Evolutionary conservation across 30 jellyfish, hydroid and myxozoan species (phyloP).

Genomic region (Cassiopea xamachana): DNA sequence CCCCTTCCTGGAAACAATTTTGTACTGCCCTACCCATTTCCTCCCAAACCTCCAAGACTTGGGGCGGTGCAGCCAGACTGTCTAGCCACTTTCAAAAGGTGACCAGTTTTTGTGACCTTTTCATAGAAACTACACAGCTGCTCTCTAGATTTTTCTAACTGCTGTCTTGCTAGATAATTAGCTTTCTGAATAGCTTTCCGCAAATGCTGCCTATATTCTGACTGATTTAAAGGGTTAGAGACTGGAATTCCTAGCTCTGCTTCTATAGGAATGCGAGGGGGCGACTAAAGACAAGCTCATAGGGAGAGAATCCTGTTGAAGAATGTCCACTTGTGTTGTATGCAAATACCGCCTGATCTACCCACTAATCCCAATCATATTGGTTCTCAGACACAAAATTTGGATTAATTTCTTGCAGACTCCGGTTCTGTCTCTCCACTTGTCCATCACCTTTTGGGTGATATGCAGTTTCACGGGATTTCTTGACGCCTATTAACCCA

Average conservation of each 20-base stretch:
- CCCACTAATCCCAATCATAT: conserved; percentile 18
- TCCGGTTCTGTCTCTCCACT: conserved; percentile 39
- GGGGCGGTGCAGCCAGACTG: conserved; percentile 21
- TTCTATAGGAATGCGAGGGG: conserved; percentile 30
- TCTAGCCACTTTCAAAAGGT: neutral
- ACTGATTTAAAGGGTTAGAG: conserved; percentile 9
- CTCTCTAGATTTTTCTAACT: conserved; percentile 7
- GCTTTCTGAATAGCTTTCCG: conserved; percentile 18
- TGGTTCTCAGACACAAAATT: conserved; percentile 12
- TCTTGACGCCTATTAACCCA: conserved; percentile 9
- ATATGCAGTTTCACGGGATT: conserved; percentile 17
- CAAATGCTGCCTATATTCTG: conserved; percentile 2
- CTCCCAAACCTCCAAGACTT: neutral
- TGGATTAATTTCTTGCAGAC: conserved; percentile 7
- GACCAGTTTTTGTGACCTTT: neutral
- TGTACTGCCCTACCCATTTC: conserved; percentile 4
- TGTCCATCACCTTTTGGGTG: conserved; percentile 39
- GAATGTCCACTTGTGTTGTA: conserved; percentile 31
- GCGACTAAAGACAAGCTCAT: conserved; percentile 50
- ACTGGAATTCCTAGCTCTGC: conserved; percentile 11
- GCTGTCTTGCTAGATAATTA: conserved; percentile 8
- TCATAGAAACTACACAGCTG: neutral
- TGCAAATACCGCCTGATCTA: conserved; percentile 56
- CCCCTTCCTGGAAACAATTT: neutral
- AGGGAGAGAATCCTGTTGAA: conserved; percentile 50